Evolutionary conservation across 2,113 vertebrate genomes (phyloP), one percentile per base, ranked within the genome.

Genomic region (Steatornis caripensis): DNA sequence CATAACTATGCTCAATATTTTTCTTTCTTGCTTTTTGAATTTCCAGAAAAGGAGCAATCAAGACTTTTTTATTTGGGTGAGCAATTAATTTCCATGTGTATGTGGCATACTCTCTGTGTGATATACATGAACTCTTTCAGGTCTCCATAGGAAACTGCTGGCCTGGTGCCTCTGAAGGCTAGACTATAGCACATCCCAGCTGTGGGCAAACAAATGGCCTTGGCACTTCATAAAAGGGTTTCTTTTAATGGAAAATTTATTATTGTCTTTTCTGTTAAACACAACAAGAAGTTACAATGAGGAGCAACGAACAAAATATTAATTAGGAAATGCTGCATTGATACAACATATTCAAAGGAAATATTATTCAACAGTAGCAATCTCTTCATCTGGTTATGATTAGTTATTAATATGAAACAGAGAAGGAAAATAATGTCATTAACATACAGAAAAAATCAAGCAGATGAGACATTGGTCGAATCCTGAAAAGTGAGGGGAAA

Each of bases 201-300:
- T 93, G 91, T 49, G 46, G 83, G 45, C 62, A 96, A 96, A 90
- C 93, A 94, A 92, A 95, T 83, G 57, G 43, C 57, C 95, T 92
- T 97, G 91, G 90, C 92, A 81, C 60, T 69, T 64, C 58, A 51
- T 68, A 95, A 90, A 92, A 84, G 46, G 19, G 23, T 61, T 95
- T 87, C 4, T 54, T 57, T 74, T 76, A 37, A 87, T 72, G 68
- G 90, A 93, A 95, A 95, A 91, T 61, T 61, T 87, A 64, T 76
- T 88, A 84, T 29, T 94, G 61, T 54, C 14, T 54, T 83, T 86
- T 72, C 34, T 91, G 54, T 80, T 95, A 95, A 84, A 48, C 41
- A 58, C 17, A 80, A 88, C 53, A 93, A 93, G 89, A 94, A 90
- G 34, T 46, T 82, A 49, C 84, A 76, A 91, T 57, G 70, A 87